phyloP scores from a whole-genome alignment of 2,113 vertebrate genomes.

The Trachemys scripta region DNA sequence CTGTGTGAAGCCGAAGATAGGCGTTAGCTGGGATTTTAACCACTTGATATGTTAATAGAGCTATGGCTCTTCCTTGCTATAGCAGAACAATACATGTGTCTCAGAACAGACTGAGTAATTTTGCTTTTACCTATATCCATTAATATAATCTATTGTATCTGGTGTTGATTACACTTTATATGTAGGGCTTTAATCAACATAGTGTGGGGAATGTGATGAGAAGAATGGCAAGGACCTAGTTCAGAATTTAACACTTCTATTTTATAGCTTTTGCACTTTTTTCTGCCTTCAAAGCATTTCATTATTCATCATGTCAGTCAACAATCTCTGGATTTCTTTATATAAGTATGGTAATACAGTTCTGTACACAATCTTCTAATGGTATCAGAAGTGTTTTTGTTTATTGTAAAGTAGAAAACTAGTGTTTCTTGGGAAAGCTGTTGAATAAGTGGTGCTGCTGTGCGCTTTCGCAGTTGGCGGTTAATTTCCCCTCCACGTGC shows the following conservation, averaged over 20 bases:
- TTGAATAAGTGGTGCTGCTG: not conserved
- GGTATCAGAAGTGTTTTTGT: accelerated
- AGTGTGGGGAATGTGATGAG: not conserved
- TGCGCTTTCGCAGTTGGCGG: not conserved
- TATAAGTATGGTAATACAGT: not conserved
- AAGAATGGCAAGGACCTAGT: not conserved
- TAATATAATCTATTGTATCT: not conserved
- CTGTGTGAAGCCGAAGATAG: accelerated
- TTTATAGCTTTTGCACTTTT: not conserved
- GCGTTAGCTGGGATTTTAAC: not conserved
- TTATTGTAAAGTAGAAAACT: accelerated
- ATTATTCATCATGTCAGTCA: not conserved
- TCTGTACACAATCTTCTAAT: not conserved
- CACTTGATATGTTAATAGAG: not conserved
- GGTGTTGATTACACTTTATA: not conserved
- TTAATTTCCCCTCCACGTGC: accelerated
- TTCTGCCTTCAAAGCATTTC: not conserved
- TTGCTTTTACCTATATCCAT: not conserved
- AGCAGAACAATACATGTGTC: not conserved
- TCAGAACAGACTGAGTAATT: not conserved
- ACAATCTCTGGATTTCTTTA: not conserved
- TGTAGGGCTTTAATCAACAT: not conserved
- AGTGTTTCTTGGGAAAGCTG: not conserved
- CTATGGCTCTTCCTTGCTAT: not conserved
- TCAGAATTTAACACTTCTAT: not conserved